Base-by-base conservation (phyloP, 2,888 invertebrate species). In the Torymus texanus region DNA sequence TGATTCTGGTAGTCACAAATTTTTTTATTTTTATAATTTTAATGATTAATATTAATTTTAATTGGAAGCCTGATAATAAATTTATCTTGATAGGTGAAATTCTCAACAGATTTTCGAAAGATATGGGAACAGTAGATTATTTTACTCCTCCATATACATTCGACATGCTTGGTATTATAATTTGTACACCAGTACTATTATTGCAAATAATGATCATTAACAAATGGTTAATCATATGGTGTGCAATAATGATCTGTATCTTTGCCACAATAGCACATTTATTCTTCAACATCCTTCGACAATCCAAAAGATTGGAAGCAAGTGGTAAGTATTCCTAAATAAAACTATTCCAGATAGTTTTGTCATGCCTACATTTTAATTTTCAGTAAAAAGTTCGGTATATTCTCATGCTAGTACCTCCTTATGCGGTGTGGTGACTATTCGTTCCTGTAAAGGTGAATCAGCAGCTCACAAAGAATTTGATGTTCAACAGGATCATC, bases 381-480 rank as follows among this genome's bases (percentile, higher is more conserved):
- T 70, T 83, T 78, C 62, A 88, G 88, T 86, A 2, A 88, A 96
- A 81, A 97, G 97, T 91, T 98, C 98, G 0, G 95, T 98, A 0
- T 98, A 97, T 89, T 96, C 97, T 0, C 97, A 98, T 88, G 93
- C 98, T 83, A 95, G 95, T 16, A 95, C 97, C 0, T 94, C 97
- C 0, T 91, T 98, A 11, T 93, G 95, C 81, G 98, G 98, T 0
- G 92, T 98, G 51, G 93, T 95, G 56, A 97, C 97, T 0, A 97
- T 98, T 82, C 92, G 98, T 79, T 95, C 97, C 0, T 94, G 95
- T 1, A 92, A 93, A 29, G 94, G 95, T 0, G 93, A 96, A 89
- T 92, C 93, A 82, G 92, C 95, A 85, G 93, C 97, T 70, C 93
- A 93, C 66, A 92, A 93, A 84, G 95, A 96, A 86, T 96, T 96